Base-by-base conservation (phyloP, 2,113 vertebrate species). In the Macquaria ambigua region DNA sequence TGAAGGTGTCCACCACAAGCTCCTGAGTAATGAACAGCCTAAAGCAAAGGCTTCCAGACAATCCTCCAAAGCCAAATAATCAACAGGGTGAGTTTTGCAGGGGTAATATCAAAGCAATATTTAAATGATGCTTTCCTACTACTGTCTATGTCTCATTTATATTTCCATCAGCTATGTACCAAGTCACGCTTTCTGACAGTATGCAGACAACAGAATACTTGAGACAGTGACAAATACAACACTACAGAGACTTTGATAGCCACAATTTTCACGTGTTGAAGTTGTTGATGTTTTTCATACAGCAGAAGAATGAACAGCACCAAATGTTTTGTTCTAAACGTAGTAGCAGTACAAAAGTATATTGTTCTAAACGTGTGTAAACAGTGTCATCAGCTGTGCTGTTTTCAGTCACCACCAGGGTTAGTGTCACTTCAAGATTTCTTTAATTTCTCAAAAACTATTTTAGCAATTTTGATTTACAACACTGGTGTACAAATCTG, bases 121-220 rank as follows among this genome's bases (percentile, higher is more conserved):
- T 20, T 20, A 52, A 52, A 34, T 23, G 9, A 1, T 66, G 15
- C 25, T 37, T 72, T 72, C 52, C 11, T 43, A 21, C 23, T 9
- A 34, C 5, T 14, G n/a, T 25, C n/a, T 20, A 2, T 41, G 23
- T 71, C 56, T 64, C 9, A 15, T 46, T 61, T 70, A 52, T 58
- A 67, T 56, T 83, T 77, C 61, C 41, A 73, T 73, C 59, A 58
- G 50, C 75, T 10, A 25, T 62, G 28, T 21, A 62, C 18, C 18
- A 62, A 62, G 56, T 64, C 52, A 5, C 21, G n/a, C 67, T 64
- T 70, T 43, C 48, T 70, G 46, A 62, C 11, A 52, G 41, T 11
- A 62, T 21, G 3, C 34, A 69, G 37, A 37, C 28, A 70, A 70
- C 10, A 28, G 66, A 20, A 52, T 34, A 37, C 28, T 10, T 48